phyloP scores from a whole-genome alignment of 2,888 invertebrate species.

The Unio delphinus region DNA sequence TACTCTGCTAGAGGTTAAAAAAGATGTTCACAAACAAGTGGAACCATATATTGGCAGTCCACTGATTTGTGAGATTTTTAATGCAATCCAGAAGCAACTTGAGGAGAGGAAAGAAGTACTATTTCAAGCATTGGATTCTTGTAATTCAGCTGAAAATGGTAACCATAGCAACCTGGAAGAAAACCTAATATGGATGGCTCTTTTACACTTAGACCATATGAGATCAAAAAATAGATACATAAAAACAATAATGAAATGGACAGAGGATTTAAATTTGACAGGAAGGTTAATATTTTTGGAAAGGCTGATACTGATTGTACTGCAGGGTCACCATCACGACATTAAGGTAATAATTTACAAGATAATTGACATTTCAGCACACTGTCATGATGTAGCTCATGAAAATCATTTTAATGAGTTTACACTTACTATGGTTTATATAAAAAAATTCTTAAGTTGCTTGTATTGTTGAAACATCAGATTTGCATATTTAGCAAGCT shows the following conservation, averaged over 20 bases:
- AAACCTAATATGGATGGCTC: slow-evolving; percentile 26
- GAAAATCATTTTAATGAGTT: no score
- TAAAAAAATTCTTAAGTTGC: no score
- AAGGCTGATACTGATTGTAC: slow-evolving; percentile 53
- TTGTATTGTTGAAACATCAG: no score
- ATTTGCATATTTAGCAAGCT: no score
- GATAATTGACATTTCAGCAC: background rate
- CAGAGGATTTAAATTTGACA: slow-evolving; percentile 40
- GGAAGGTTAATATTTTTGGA: slow-evolving; percentile 54
- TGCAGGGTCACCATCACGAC: slow-evolving; percentile 43
- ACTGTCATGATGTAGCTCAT: background rate
- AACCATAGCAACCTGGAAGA: background rate
- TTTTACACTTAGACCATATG: slow-evolving; percentile 64
- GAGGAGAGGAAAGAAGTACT: slow-evolving; percentile 8
- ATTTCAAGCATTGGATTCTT: background rate
- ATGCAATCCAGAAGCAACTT: slow-evolving; percentile 28
- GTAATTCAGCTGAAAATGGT: background rate
- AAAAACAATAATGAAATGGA: slow-evolving; percentile 58
- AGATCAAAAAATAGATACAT: slow-evolving; percentile 53
- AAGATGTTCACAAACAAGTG: slow-evolving; percentile 12
- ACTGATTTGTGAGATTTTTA: slow-evolving; percentile 39
- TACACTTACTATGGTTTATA: no score
- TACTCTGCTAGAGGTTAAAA: slow-evolving; percentile 15
- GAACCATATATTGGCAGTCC: slow-evolving; percentile 30
- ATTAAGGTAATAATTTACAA: slow-evolving; percentile 44